Percentiles rank a stretch among this genome's conserved stretches.
Evolutionary conservation across 2,888 invertebrate species (phyloP).

Genomic region (Zootermopsis nevadensis): DNA sequence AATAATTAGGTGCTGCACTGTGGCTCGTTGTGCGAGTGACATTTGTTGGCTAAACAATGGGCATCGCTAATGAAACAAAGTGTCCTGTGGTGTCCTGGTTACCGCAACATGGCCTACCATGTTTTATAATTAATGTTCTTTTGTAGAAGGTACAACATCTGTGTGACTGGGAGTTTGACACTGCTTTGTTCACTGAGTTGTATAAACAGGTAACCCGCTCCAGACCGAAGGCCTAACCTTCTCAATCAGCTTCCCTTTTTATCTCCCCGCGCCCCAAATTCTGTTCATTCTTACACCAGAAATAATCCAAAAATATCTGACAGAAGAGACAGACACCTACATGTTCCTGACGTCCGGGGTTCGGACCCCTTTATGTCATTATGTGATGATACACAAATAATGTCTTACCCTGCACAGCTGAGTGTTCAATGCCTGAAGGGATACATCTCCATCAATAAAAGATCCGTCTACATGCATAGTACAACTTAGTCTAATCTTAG

Average conservation of each 20-base stretch:
- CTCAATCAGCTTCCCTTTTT: no score
- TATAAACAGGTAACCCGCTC: not conserved
- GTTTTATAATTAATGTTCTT: slow-evolving; percentile 26
- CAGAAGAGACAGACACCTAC: not conserved
- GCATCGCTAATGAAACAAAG: slow-evolving; percentile 15
- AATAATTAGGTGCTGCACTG: not conserved
- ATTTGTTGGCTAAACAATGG: slow-evolving; percentile 32
- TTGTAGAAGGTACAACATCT: not conserved
- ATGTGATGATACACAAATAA: no score
- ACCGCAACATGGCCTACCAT: not conserved
- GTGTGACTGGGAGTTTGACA: slow-evolving; percentile 11
- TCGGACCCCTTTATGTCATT: no score
- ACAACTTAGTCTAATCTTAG: no score
- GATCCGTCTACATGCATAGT: no score
- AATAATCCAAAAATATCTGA: no score
- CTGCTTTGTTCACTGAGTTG: slow-evolving; percentile 17
- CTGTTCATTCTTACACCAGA: no score
- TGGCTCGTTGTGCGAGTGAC: not conserved
- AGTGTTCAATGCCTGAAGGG: no score
- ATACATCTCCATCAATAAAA: no score
- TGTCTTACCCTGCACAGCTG: no score
- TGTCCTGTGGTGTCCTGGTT: not conserved
- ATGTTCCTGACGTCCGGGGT: no score
- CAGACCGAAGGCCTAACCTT: not conserved
- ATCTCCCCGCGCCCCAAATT: no score